A percentile compares a stretch with the other conserved stretches of the same genome.
phyloP scores from a whole-genome alignment of 2,113 vertebrate species.

The Muntiacus muntjak region DNA sequence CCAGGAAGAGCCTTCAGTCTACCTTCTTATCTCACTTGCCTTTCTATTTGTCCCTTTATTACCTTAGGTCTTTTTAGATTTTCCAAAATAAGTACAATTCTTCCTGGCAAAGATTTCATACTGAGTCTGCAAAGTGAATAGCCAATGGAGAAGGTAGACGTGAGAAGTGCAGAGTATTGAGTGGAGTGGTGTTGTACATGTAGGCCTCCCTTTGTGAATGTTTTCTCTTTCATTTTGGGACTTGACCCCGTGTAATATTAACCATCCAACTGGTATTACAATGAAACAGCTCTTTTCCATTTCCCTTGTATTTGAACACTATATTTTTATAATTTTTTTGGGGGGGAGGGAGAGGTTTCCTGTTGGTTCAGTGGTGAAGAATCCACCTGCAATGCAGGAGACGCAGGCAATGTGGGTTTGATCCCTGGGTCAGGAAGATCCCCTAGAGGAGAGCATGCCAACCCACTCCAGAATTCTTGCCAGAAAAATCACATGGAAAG shows the following conservation, averaged over 20 bases:
- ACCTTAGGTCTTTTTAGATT: background rate
- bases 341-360: background rate
- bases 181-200: rapidly evolving
- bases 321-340: background rate
- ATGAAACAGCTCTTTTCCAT: background rate
- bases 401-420: rapidly evolving
- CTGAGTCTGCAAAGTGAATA: background rate
- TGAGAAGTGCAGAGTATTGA: rapidly evolving
- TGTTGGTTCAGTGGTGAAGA: background rate
- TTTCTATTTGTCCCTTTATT: background rate
- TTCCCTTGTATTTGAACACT: background rate
- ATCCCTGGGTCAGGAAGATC: background rate
- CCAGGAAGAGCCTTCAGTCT: background rate
- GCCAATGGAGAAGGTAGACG: background rate
- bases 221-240: background rate
- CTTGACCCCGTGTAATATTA: background rate
- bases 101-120: background rate
- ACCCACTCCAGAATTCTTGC: background rate
- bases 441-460: background rate
- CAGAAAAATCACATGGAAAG: background rate
- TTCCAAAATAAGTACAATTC: background rate
- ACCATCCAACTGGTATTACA: background rate
- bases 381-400: background rate
- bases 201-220: background rate
- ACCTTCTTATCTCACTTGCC: background rate